phyloP scores from a whole-genome alignment of 2,888 invertebrate genomes.

The Pollenia labialis region DNA sequence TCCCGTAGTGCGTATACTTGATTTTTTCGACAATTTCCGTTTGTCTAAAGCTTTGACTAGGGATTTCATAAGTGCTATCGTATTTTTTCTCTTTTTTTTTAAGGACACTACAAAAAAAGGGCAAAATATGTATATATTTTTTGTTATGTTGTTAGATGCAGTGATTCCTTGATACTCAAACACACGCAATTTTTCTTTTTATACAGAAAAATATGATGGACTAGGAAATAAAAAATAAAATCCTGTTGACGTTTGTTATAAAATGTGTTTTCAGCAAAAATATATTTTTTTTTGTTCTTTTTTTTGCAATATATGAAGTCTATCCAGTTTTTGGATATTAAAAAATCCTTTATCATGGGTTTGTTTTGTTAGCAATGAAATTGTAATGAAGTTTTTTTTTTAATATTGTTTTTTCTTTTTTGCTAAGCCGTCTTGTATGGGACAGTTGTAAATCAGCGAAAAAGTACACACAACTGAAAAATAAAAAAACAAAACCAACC shows the following conservation, averaged over 20 bases:
- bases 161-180: slow-evolving; percentile 58
- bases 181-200: neutral
- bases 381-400: slow-evolving; percentile 81
- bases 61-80: slow-evolving; percentile 78
- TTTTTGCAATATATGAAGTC: slow-evolving; percentile 49
- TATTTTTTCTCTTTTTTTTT: slow-evolving; percentile 75
- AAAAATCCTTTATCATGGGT: slow-evolving; percentile 61
- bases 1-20: slow-evolving; percentile 64
- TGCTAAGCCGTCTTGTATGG: slow-evolving; percentile 49
- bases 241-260: slow-evolving; percentile 79
- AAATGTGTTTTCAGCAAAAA: slow-evolving; percentile 76
- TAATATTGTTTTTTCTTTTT: slow-evolving; percentile 18
- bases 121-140: slow-evolving; percentile 30
- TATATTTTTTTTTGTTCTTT: slow-evolving; percentile 43
- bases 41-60: slow-evolving; percentile 81
- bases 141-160: slow-evolving; percentile 36
- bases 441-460: slow-evolving; percentile 50
- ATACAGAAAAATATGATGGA: slow-evolving; percentile 38
- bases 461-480: slow-evolving; percentile 33
- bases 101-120: slow-evolving; percentile 60
- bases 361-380: slow-evolving; percentile 80
- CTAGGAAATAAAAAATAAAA: slow-evolving; percentile 58
- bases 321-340: slow-evolving; percentile 81
- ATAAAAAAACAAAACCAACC: slow-evolving; percentile 54
- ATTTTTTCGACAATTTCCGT: slow-evolving; percentile 54